A percentile compares a stretch with the other conserved stretches of the same genome.
These are phyloP conservation scores for Thymelicus lineola DNA, from an alignment of 2,888 invertebrate genomes.

Conservation along the genomic window DNA sequence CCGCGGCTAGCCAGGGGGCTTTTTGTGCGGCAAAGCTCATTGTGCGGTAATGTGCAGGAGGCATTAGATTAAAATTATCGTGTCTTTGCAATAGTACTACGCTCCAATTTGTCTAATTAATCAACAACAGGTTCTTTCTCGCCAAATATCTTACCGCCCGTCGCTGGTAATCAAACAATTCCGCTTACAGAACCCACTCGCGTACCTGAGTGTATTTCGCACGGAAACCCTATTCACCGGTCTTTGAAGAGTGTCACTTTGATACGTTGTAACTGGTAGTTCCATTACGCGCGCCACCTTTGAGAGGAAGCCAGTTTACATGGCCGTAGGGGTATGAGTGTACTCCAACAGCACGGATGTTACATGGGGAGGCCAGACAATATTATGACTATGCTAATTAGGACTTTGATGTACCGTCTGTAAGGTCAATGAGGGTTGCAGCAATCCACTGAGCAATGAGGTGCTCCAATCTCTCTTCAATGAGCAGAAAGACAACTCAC, in stretches of 20 bases:
- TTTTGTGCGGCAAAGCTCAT: too few species aligned
- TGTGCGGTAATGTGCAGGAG: too few species aligned
- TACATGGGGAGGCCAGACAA: neutral
- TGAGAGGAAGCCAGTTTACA: slow-evolving; percentile 19
- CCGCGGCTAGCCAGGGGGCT: too few species aligned
- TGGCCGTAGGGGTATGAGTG: neutral
- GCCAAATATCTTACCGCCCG: neutral
- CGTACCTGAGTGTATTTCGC: slow-evolving; percentile 32
- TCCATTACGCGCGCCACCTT: slow-evolving; percentile 27
- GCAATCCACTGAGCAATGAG: too few species aligned
- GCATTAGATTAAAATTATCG: too few species aligned
- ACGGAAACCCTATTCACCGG: slow-evolving; percentile 30
- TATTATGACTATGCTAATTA: neutral
- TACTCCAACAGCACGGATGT: neutral
- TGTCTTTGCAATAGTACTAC: too few species aligned
- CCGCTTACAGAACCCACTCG: slow-evolving; percentile 7
- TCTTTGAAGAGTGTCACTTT: slow-evolving; percentile 34
- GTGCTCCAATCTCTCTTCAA: too few species aligned
- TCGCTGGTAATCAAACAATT: neutral
- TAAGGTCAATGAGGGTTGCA: too few species aligned
- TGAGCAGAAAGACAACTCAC: too few species aligned
- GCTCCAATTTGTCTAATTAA: too few species aligned
- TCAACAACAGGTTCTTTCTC: too few species aligned
- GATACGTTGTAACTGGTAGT: slow-evolving; percentile 30
- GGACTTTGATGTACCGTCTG: too few species aligned